Base-by-base conservation (phyloP, 2,113 vertebrate genomes). In the Pampusana beccarii region DNA sequence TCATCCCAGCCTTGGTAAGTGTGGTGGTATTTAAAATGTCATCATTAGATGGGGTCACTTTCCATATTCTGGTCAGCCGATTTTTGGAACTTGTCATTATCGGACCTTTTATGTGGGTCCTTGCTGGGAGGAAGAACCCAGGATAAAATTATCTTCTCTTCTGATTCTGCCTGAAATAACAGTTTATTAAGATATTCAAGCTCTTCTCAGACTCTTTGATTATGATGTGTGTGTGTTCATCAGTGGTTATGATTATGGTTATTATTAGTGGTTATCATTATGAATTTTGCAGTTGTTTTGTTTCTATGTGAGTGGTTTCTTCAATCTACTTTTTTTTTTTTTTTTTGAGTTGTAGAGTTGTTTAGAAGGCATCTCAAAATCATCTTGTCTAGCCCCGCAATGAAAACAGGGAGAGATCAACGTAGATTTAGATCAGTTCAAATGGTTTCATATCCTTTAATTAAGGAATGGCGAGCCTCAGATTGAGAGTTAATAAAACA, bases 1-100 rank as follows among this genome's bases (percentile, higher is more conserved):
- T 82, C 18, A 34, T 44, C 21, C 16, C 28, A 67, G 34, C 25
- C 29, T 72, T 0, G 0, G 17, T 38, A 61, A 44, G 33, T 0
- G 0, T 44, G 9, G 29, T 42, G 23, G 13, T 67, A 48, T 83
- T 92, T 73, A 38, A 72, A 75, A 48, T 21, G 36, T 57, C 2
- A 3, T 62, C 3, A 25, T 89, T n/a, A 81, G 36, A 70, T 18
- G 11, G 48, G 75, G 34, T 57, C 26, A 44, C 23, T 87, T 87
- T 71, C 31, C 62, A 61, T 57, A 64, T 6, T 40, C 16, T 53
- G 31, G 66, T 89, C 21, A 89, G 18, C 8, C 56, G 53, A 8
- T 14, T 80, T 58, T 70, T 61, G 21, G 38, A 82, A 79, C 10
- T 73, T 79, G 21, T 64, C 4, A 1, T 7, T 51, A 20, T 50